Evolutionary conservation across 2,113 vertebrate genomes (phyloP).

Genomic region (Nettapus auritus): DNA sequence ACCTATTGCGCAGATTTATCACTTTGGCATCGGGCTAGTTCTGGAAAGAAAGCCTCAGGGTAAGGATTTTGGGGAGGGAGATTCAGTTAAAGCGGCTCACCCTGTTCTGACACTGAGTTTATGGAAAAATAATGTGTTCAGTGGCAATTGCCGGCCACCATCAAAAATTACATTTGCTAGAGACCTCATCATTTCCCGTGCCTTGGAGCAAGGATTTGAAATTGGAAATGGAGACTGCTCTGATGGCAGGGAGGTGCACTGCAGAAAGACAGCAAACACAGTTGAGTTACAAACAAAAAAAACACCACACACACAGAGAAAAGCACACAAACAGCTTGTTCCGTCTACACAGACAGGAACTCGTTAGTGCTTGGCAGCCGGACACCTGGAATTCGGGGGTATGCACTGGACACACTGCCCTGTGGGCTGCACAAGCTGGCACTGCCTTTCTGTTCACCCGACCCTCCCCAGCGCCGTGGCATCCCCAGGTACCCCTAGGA

Average conservation of each 20-base stretch:
- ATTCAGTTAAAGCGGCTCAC: neutral
- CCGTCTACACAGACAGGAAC: neutral
- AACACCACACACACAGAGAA: neutral
- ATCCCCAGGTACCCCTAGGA: neutral
- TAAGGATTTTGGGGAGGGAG: neutral
- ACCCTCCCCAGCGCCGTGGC: neutral
- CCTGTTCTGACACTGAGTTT: neutral
- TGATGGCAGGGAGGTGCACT: neutral
- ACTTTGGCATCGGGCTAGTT: neutral
- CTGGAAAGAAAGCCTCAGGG: neutral
- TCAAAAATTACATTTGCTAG: neutral
- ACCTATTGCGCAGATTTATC: neutral
- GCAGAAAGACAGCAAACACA: neutral
- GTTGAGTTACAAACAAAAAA: neutral
- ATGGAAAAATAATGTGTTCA: neutral
- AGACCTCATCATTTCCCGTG: neutral
- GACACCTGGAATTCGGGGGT: neutral
- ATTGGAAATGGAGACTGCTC: neutral
- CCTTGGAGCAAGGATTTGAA: neutral
- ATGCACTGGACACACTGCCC: neutral
- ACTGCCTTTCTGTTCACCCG: neutral
- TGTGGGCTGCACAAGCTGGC: accelerated
- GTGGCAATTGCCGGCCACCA: neutral
- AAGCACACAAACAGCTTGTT: neutral
- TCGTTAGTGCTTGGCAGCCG: neutral